Evolutionary conservation across 1,140 invertebrate genomes (phyloP).

Genomic region (Pectinophora gossypiella): DNA sequence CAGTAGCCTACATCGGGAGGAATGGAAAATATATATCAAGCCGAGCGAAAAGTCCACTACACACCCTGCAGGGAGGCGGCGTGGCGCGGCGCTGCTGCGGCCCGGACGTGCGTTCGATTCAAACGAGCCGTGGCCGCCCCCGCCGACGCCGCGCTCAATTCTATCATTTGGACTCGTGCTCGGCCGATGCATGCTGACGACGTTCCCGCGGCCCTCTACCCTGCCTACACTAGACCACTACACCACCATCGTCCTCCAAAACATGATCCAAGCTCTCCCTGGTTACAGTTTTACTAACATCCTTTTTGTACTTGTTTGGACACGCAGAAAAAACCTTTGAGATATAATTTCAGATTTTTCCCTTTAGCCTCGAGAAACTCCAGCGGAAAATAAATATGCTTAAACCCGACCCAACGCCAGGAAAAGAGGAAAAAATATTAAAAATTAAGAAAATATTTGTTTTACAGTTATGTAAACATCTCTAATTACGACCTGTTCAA

Average conservation of each 20-base stretch:
- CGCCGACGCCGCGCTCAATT: slow-evolving; percentile 59
- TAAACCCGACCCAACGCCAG: slow-evolving; percentile 56
- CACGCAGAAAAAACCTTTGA: slow-evolving; percentile 21
- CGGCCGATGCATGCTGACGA: slow-evolving; percentile 40
- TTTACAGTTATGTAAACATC: slow-evolving; percentile 71
- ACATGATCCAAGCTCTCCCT: no score
- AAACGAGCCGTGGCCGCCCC: slow-evolving; percentile 57
- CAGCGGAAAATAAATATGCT: slow-evolving; percentile 66
- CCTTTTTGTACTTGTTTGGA: slow-evolving; percentile 4
- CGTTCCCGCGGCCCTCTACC: slow-evolving; percentile 37
- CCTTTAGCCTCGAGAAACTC: slow-evolving; percentile 46
- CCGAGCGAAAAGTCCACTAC: slow-evolving; percentile 66
- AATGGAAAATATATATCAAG: slow-evolving; percentile 70
- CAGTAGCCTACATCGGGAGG: slow-evolving; percentile 58
- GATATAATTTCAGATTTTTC: slow-evolving; percentile 62
- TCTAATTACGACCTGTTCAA: slow-evolving; percentile 73
- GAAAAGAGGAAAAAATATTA: slow-evolving; percentile 62
- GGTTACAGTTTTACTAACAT: background rate
- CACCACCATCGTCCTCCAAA: no score
- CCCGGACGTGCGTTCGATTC: slow-evolving; percentile 65
- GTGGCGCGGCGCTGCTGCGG: no score
- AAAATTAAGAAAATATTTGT: slow-evolving; percentile 74
- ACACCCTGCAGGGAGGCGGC: slow-evolving; percentile 51
- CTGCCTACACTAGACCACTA: no score
- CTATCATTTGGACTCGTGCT: slow-evolving; percentile 43